Evolutionary conservation across 2,113 vertebrate genomes (phyloP).

Genomic region (Phocoena phocoena): DNA sequence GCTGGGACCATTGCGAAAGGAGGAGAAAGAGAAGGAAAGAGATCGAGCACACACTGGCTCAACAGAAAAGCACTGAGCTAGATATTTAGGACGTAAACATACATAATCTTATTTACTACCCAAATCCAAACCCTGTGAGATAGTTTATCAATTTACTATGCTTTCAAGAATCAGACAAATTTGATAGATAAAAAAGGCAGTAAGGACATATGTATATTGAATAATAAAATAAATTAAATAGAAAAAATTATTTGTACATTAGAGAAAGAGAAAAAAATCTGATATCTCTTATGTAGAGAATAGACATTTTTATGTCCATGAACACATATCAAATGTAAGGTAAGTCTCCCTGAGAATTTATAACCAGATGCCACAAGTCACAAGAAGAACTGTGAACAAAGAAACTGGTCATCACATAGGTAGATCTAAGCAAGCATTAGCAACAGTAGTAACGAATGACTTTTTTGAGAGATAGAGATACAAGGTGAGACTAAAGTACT

Average conservation of each 20-base stretch:
- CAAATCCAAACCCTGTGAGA: background rate
- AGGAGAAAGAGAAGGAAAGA: background rate
- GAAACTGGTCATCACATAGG: background rate
- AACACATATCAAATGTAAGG: background rate
- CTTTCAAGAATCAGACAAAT: background rate
- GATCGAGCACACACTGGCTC: background rate
- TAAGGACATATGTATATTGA: background rate
- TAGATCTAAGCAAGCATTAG: background rate
- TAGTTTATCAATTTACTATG: background rate
- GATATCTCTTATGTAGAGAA: background rate
- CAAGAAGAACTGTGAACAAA: background rate
- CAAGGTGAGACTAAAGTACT: background rate
- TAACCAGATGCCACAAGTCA: background rate
- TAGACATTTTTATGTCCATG: background rate
- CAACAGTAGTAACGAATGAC: background rate
- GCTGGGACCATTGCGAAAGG: background rate
- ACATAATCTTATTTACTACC: background rate
- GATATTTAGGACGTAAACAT: background rate
- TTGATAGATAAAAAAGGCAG: background rate
- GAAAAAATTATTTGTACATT: background rate
- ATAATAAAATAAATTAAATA: background rate
- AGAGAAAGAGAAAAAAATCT: conserved; percentile 1
- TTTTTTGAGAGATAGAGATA: background rate
- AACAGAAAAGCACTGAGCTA: background rate
- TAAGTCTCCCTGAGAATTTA: background rate